Evolutionary conservation across 2,797 vertebrate species (phyloP), one percentile per base, ranked within the genome.

Genomic region (Anabas testudineus): DNA sequence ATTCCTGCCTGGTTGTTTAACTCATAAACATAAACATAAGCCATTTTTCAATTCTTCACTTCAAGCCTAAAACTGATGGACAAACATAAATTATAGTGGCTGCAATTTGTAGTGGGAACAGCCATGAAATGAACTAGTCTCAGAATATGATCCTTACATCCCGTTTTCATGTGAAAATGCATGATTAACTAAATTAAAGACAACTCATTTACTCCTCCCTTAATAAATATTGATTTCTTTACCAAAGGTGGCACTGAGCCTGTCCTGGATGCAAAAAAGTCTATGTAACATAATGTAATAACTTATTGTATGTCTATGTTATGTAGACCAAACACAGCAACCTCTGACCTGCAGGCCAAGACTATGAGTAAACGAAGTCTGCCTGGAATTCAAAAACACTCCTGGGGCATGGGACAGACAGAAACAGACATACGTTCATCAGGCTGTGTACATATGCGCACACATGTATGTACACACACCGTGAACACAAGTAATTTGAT

Each of bases 341-440:
- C 54, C 55, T 67, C 52, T 54, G 48, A 78, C 41, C 55, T 47
- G 28, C 30, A 58, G 49, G 54, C 36, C 36, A 63, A 41, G 36
- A 65, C 42, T 48, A 36, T 30, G 41, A 63, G 30, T n/a, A 55
- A 55, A 75, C 49, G 2, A 65, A 28, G 30, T 57, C 39, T 47
- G 4, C 9, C 51, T 53, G 46, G 39, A 56, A 63, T 47, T 58
- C 7, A 58, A 56, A 61, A 52, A 54, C 34, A 55, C 22, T 48
- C 22, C 6, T 30, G 21, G 30, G 34, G 32, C 22, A 52, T 64
- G 14, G 12, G 12, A 59, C 26, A 36, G 13, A 49, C 45, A 67
- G 10, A 55, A 9, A 51, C 2, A 54, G 36, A 51, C 19, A 21
- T 7, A n/a, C 18, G 26, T 26, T 66, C 4, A 30, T 34, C 15